Base-by-base conservation (phyloP, 2,113 vertebrate species). In the Oplegnathus fasciatus region DNA sequence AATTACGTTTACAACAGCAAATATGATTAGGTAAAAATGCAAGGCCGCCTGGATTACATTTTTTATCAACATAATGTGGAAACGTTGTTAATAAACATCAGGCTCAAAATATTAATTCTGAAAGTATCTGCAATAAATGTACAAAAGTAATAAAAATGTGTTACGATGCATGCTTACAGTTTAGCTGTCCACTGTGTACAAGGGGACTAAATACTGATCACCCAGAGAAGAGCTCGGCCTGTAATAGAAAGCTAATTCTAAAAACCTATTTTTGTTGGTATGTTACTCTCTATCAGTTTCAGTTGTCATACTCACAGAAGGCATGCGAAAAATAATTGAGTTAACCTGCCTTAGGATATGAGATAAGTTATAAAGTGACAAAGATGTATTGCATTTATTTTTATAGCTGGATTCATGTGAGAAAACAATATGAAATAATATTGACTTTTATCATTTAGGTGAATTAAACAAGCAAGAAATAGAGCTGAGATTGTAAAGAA, bases 321-420 rank as follows among this genome's bases (percentile, higher is more conserved):
- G 57, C 32, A 46, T 50, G 32, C 20, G 48, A 85, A 44, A 37
- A 65, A 69, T 84, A 82, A 79, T 82, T 15, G 54, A 22, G 48
- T 68, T 76, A 72, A 55, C 28, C 18, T 68, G 66, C 66, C 52
- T 57, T 52, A 28, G 58, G 80, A 78, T 74, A 71, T 72, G 24
- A 83, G 64, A 83, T 86, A 60, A 66, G 22, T 48, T 60, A 44
- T 54, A 37, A 75, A 61, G 28, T 57, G 37, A 64, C 52, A 70
- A 60, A 75, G 74, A 70, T 61, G 46, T 40, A 87, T 80, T 52
- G 18, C 28, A 26, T 57, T 55, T 82, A 66, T 64, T 62, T 84
- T 77, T 1, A 72, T 15, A 46, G 40, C 46, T 28, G 18, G 18
- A 8, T 69, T 64, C n/a, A 61, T 62, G 28, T 66, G 30, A 46